These are phyloP conservation scores for Eclectus roratus DNA, from an alignment of 2,113 vertebrate species.

Conservation along the genomic window DNA sequence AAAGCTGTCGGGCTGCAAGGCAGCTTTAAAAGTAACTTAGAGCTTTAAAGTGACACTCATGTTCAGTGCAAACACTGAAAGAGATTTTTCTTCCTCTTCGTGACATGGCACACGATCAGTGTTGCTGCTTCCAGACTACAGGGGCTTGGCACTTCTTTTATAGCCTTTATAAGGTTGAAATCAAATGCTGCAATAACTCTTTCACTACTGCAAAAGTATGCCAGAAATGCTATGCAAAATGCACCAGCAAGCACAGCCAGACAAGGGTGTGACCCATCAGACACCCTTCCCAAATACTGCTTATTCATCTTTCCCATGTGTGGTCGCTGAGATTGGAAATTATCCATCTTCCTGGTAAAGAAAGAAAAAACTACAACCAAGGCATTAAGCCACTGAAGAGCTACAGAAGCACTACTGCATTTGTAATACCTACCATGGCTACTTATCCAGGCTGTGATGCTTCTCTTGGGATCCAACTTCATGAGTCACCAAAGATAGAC, in stretches of 20 bases:
- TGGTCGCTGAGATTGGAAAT: background rate
- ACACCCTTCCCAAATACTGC: slow-evolving; percentile 23
- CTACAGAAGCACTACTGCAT: background rate
- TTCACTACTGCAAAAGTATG: background rate
- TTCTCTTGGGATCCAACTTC: slow-evolving; percentile 18
- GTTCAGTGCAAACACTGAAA: slow-evolving; percentile 1
- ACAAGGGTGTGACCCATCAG: background rate
- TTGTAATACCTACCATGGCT: background rate
- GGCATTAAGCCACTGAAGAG: background rate
- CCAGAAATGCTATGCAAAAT: slow-evolving; percentile 8
- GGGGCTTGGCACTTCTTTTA: background rate
- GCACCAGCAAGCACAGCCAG: background rate
- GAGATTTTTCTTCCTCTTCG: background rate
- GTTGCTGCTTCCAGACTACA: background rate
- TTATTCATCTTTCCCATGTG: slow-evolving; percentile 13
- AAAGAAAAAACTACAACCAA: slow-evolving; percentile 16
- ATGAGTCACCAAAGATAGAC: background rate
- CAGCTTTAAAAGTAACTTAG: slow-evolving; percentile 18
- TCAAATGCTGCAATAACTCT: slow-evolving; percentile 15
- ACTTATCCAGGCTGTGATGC: slow-evolving; percentile 17
- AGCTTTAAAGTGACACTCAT: slow-evolving; percentile 37
- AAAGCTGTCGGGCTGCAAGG: slow-evolving; percentile 25
- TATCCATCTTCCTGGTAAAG: background rate
- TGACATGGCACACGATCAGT: background rate
- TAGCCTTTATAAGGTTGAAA: background rate